Base-by-base conservation (phyloP, 2,888 invertebrate species). In the Drosophila pseudotalamancana region DNA sequence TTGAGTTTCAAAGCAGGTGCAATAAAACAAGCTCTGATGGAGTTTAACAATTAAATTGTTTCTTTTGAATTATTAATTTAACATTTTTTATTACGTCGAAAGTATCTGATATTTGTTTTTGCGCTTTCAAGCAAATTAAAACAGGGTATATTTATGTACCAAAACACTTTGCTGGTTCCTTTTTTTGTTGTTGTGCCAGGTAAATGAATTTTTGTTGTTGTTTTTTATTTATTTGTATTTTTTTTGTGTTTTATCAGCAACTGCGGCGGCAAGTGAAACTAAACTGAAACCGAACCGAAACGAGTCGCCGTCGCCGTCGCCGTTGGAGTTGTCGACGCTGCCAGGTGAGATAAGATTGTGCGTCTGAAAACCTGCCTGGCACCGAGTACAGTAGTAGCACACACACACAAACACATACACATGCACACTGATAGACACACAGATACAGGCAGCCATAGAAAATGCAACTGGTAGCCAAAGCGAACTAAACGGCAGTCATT, bases 261-360 rank as follows among this genome's bases (percentile, higher is more conserved):
- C 76, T 65, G 49, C 80, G 83, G 72, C 80, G 80, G 65, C 78
- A 82, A 81, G 82, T 81, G 76, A 77, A 82, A 87, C 85, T 66
- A 70, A 85, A 81, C 83, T 75, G 63, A 70, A 66, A 45, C 43
- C 21, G 45, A 31, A 62, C 54, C 25, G 49, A 64, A 82, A 68
- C 60, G 69, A 78, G 81, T 72, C 73, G 68, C 61, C 61, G 73
- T 72, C 73, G 68, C 61, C 61, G 73, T 67, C 70, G 71, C 57
- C 35, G 71, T 66, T 56, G 56, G 40, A 50, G 76, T 73, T 70
- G 68, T 64, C 56, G 79, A 50, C 64, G 55, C 63, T 69, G 82
- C 70, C 82, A 82, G 65, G 83, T 87, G 82, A 86, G 83, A 84
- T 84, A 84, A 84, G 83, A 87, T 87, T 87, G 83, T 87, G 80